Evolutionary conservation across 2,888 invertebrate species (phyloP).

Genomic region (Panopea generosa): DNA sequence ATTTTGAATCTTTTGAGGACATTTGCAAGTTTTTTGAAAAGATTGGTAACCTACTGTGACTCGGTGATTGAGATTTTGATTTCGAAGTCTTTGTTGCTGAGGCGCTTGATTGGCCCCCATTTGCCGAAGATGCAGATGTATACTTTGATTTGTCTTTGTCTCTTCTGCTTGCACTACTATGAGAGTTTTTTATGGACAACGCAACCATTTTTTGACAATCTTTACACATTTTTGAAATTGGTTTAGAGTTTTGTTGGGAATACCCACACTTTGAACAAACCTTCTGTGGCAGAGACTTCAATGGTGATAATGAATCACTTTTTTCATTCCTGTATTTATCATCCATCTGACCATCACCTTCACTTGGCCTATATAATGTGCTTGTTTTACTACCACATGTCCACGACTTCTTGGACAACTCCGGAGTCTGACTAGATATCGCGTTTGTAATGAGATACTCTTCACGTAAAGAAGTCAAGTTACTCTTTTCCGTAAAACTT

Average conservation of each 20-base stretch:
- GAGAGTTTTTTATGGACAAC: constrained; percentile 59
- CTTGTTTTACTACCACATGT: constrained; percentile 10
- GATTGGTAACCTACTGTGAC: constrained; percentile 69
- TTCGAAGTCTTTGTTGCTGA: constrained; percentile 60
- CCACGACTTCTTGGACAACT: constrained; percentile 44
- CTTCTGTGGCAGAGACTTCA: constrained; percentile 77
- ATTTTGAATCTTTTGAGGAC: constrained; percentile 73
- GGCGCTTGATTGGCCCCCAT: constrained; percentile 54
- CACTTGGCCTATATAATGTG: constrained; percentile 25
- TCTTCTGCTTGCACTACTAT: constrained; percentile 54
- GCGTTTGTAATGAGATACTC: constrained; percentile 59
- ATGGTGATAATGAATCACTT: constrained; percentile 43
- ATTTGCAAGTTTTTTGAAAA: constrained; percentile 68
- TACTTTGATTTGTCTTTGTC: constrained; percentile 65
- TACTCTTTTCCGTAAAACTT: constrained; percentile 61
- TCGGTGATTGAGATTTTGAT: constrained; percentile 70
- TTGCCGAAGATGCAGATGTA: constrained; percentile 52
- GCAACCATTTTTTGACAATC: constrained; percentile 66
- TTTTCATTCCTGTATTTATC: constrained; percentile 50
- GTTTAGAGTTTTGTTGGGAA: constrained; percentile 61
- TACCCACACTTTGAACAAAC: constrained; percentile 64
- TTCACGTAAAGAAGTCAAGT: constrained; percentile 55
- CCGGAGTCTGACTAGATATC: constrained; percentile 66
- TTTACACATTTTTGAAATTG: constrained; percentile 62
- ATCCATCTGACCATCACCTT: constrained; percentile 62